Percentiles rank a stretch among this genome's conserved stretches.
These are phyloP conservation scores for Shargacucullia verbasci DNA, from an alignment of 2,888 invertebrate species.

Conservation along the genomic window DNA sequence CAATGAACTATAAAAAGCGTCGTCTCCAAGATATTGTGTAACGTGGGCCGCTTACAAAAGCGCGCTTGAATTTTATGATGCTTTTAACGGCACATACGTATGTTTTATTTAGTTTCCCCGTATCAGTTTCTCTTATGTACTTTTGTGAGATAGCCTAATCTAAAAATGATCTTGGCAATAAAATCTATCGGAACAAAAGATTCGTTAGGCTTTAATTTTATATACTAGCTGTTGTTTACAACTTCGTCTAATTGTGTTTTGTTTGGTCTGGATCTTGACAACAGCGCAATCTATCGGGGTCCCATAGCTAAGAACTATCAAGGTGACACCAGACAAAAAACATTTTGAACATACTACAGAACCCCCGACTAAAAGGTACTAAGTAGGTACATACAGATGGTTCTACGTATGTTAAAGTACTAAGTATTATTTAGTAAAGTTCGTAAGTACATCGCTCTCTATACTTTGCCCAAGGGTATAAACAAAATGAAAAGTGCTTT, in stretches of 20 bases:
- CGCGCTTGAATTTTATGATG: conserved; percentile 67
- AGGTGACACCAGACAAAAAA: too few species aligned
- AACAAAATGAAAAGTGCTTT: conserved; percentile 17
- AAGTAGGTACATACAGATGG: too few species aligned
- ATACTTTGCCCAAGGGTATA: conserved; percentile 20
- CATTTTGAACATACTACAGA: too few species aligned
- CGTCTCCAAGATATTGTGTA: conserved; percentile 67
- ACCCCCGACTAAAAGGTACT: too few species aligned
- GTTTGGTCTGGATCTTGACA: too few species aligned
- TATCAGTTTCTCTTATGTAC: conserved; percentile 66
- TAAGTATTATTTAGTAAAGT: not conserved
- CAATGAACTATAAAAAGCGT: conserved; percentile 65
- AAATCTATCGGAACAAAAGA: conserved; percentile 19
- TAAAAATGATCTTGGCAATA: conserved; percentile 32
- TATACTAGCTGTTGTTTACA: too few species aligned
- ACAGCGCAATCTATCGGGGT: too few species aligned
- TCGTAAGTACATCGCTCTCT: conserved; percentile 2
- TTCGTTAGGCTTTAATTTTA: not conserved
- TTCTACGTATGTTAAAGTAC: too few species aligned
- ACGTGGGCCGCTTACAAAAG: conserved; percentile 67
- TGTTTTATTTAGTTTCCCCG: conserved; percentile 70
- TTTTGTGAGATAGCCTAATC: conserved; percentile 46
- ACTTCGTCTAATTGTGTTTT: too few species aligned
- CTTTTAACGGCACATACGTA: conserved; percentile 67
- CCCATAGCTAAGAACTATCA: too few species aligned